Conservation (phyloP, 2,888 invertebrate genomes). For the Philopedon plagiatum region DNA sequence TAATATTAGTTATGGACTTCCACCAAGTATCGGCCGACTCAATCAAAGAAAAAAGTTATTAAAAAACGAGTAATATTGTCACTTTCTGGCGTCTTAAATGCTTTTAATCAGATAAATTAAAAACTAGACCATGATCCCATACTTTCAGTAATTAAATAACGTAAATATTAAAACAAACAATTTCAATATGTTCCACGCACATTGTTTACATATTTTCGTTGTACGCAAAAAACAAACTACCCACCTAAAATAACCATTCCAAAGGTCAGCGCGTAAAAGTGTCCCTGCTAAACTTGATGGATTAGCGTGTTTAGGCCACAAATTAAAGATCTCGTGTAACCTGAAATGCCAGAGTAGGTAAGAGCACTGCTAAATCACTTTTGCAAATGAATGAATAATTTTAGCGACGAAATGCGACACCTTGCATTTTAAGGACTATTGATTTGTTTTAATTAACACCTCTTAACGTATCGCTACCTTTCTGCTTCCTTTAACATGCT, state of each 20-base stretch:
- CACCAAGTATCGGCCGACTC: no score
- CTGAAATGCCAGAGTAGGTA: constrained; percentile 30
- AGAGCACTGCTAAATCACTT: constrained; percentile 38
- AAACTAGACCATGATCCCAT: no score
- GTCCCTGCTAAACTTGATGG: constrained; percentile 39
- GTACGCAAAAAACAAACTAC: no score
- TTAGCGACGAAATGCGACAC: constrained; percentile 25
- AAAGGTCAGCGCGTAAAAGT: constrained; percentile 21
- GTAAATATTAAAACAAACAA: no score
- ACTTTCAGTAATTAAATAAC: no score
- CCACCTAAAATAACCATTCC: background rate
- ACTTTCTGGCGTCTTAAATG: no score
- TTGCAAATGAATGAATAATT: constrained; percentile 38
- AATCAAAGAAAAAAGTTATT: no score
- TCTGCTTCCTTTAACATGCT: background rate
- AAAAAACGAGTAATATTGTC: no score
- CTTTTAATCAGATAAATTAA: no score
- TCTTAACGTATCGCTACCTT: background rate
- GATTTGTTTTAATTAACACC: constrained; percentile 33
- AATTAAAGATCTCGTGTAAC: constrained; percentile 37
- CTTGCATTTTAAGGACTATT: constrained; percentile 13
- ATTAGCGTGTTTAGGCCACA: constrained; percentile 38
- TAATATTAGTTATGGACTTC: no score
- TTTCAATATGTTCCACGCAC: no score
- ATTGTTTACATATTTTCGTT: no score